Evolutionary conservation across 2,888 invertebrate genomes (phyloP), one percentile per base, ranked within the genome.

Genomic region (Acheta domesticus): DNA sequence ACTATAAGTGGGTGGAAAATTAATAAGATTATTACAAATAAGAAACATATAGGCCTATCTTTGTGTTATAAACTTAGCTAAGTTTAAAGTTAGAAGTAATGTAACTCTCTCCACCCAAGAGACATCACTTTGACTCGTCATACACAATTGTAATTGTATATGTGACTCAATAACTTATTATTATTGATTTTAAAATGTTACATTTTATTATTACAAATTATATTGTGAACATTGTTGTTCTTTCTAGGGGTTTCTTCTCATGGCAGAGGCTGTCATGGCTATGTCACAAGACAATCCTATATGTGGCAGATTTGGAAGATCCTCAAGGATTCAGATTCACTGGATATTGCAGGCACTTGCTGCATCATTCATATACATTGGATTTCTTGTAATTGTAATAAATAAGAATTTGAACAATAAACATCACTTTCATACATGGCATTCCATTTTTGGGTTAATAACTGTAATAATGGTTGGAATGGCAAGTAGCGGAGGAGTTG

Each of bases 191-290:
- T 5, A 8, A 36, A 8, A 36, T 8, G 8, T 23, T 23, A 23
- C 8, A 8, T 36, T 36, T 36, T 36, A 36, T 36, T 8, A 36
- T 36, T 36, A 36, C 36, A 36, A 36, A 8, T 36, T 36, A 36
- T 2, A 23, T 23, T 23, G 23, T 23, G 23, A 23, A 23, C 23
- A 36, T 8, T 8, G 8, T 36, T 36, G 0, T 36, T 36, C 8
- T 11, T 79, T 80, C 1, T 80, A 81, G 81, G 73, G 79, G 4
- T 80, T 80, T 20, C 74, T 80, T 23, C 75, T 81, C 23, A 80
- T 81, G 80, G 81, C 79, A 49, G 79, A 80, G 20, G 80, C 81
- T 73, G 78, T 81, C 48, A 80, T 81, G 81, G 78, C 78, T 2
- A 80, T 81, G 79, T 81, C 81, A 50, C 78, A 76, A 74, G 79